These are phyloP conservation scores for Diaperis boleti DNA, from an alignment of 2,888 invertebrate species.

Conservation along the genomic window DNA sequence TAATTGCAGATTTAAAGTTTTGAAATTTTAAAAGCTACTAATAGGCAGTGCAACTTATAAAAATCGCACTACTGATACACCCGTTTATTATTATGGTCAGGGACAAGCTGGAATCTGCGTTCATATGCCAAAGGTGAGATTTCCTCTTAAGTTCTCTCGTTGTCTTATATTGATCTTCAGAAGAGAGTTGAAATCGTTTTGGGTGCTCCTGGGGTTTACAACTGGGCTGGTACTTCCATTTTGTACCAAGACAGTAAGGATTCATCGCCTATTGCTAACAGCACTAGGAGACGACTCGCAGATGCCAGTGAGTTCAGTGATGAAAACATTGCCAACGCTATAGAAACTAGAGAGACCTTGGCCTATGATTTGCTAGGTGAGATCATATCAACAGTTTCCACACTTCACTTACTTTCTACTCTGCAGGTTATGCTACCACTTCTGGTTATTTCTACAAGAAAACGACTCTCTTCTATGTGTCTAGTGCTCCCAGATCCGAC, in stretches of 20 bases:
- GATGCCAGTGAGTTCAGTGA: constrained; percentile 52
- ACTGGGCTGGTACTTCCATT: constrained; percentile 69
- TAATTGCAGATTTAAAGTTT: neutral
- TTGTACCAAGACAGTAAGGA: constrained; percentile 47
- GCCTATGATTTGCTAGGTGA: constrained; percentile 65
- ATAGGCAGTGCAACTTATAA: neutral
- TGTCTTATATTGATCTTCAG: constrained; percentile 15
- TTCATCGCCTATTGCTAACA: constrained; percentile 46
- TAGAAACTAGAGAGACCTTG: constrained; percentile 63
- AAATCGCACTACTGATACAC: too few relatives aligned
- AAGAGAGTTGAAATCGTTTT: constrained; percentile 62
- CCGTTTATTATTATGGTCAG: constrained; percentile 67
- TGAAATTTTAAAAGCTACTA: neutral
- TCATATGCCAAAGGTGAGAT: constrained; percentile 63
- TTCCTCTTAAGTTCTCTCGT: neutral
- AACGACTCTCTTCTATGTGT: constrained; percentile 65
- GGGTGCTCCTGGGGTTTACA: constrained; percentile 74
- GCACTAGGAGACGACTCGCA: constrained; percentile 11
- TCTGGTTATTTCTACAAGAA: constrained; percentile 67
- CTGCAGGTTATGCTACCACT: constrained; percentile 69
- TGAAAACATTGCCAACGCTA: constrained; percentile 64
- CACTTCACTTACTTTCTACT: constrained; percentile 29
- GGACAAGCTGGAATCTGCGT: constrained; percentile 70
- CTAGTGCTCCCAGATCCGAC: constrained; percentile 69
- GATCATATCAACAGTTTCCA: too few relatives aligned